These are phyloP conservation scores for Leptocoma aspasia DNA, from an alignment of 2,113 vertebrate genomes.

Conservation along the genomic window DNA sequence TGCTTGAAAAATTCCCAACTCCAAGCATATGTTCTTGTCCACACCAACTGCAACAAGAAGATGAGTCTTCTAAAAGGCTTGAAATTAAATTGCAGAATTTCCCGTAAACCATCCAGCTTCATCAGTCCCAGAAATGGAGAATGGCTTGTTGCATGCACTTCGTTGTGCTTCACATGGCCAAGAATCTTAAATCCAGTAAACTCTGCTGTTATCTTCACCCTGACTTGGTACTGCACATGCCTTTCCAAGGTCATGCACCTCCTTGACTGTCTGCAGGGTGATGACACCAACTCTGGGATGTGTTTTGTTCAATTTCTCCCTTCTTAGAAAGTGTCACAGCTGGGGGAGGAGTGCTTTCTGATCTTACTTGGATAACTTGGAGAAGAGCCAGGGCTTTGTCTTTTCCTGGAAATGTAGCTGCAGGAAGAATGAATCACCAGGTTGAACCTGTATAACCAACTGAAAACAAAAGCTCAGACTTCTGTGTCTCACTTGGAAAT, in stretches of 20 bases:
- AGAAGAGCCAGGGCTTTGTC: conserved; percentile 43
- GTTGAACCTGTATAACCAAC: conserved; percentile 30
- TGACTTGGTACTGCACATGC: background rate
- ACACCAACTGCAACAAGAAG: background rate
- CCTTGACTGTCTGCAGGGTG: background rate
- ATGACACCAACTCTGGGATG: background rate
- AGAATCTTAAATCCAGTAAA: background rate
- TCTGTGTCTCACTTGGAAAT: conserved; percentile 33
- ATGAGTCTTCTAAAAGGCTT: background rate
- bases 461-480: conserved; percentile 55
- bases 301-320: background rate
- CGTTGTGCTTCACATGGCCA: background rate
- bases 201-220: background rate
- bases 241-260: background rate
- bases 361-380: conserved; percentile 25
- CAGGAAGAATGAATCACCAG: conserved; percentile 62
- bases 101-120: background rate
- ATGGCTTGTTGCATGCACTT: background rate
- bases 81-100: background rate
- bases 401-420: conserved; percentile 53
- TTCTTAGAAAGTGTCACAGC: conserved; percentile 55
- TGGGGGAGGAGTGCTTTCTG: background rate
- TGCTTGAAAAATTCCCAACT: background rate
- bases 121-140: background rate
- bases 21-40: background rate